Evolutionary conservation across 2,113 vertebrate genomes (phyloP).

Genomic region (Heloderma charlesbogerti): DNA sequence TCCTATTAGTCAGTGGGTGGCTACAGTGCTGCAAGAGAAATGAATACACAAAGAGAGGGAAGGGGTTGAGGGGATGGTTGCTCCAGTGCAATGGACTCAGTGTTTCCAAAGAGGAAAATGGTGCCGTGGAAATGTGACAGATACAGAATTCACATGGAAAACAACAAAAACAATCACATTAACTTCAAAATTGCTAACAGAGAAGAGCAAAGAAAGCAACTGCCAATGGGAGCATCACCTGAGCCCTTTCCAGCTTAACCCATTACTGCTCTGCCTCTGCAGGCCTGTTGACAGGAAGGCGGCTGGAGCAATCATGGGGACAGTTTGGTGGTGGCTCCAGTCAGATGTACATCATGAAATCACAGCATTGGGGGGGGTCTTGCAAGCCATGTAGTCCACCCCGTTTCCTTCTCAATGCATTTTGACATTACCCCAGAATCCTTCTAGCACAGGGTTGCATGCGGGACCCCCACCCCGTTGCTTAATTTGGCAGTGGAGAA

Average conservation of each 20-base stretch:
- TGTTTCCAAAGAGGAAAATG: neutral
- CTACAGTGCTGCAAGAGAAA: neutral
- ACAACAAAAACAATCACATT: neutral
- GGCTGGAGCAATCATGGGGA: neutral
- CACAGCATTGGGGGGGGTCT: neutral
- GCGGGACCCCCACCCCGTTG: no score
- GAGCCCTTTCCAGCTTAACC: neutral
- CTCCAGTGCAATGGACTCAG: conserved; percentile 25
- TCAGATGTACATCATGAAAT: neutral
- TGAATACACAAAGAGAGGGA: neutral
- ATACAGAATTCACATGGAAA: neutral
- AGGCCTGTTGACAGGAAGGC: neutral
- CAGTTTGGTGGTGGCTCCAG: neutral
- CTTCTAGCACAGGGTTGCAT: no score
- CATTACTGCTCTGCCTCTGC: no score
- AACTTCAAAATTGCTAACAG: neutral
- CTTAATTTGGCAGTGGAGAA: no score
- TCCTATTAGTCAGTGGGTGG: neutral
- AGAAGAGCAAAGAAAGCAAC: neutral
- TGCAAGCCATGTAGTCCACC: no score
- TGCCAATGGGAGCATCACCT: no score
- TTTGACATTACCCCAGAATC: neutral
- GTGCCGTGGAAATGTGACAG: neutral
- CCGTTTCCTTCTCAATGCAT: neutral
- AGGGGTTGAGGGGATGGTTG: no score